Base-by-base conservation (phyloP, 2,113 vertebrate species). In the Nannobrachium achirus region DNA sequence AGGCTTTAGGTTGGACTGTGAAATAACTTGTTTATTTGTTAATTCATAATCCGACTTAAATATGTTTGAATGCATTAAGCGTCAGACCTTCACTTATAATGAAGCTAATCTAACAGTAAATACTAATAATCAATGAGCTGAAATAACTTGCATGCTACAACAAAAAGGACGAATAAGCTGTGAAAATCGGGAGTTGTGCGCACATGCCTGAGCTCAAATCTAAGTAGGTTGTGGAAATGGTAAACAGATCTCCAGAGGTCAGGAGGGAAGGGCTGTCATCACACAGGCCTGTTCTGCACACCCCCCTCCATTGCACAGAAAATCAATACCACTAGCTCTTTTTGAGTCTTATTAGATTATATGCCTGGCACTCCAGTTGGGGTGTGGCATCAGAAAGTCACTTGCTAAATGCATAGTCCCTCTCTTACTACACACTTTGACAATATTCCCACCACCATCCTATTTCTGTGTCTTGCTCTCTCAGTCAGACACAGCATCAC, bases 241-340 rank as follows among this genome's bases (percentile, higher is more conserved):
- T 76, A 80, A 88, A 69, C 67, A 85, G 73, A 87, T 86, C 77
- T 61, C 58, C 73, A 79, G 74, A 85, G 76, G 75, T 82, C 80
- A 73, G 75, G 57, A 82, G 80, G 39, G 25, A 8, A 51, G 67
- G n/a, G 65, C 64, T 86, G 65, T 78, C 79, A 75, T 76, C 75
- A 73, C 60, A 61, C 38, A 0, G 71, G 63, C 68, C 73, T 59
- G 56, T 59, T 79, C 59, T 38, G 15, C 66, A 78, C 50, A 2
- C 59, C 81, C 78, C 71, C 79, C 68, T 77, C 81, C 76, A 65
- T 79, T 86, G 73, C 69, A 75, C 75, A 84, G 83, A 83, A 85
- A 86, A 91, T 91, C 89, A 80, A 91, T 91, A 89, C 81, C 59
- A 63, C 62, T 76, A 66, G 78, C 83, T 85, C 81, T 81, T 84